A percentile compares a stretch with the other conserved stretches of the same genome.
Conservation (phyloP, 2,113 vertebrate genomes). For the Prietella phreatophila region DNA sequence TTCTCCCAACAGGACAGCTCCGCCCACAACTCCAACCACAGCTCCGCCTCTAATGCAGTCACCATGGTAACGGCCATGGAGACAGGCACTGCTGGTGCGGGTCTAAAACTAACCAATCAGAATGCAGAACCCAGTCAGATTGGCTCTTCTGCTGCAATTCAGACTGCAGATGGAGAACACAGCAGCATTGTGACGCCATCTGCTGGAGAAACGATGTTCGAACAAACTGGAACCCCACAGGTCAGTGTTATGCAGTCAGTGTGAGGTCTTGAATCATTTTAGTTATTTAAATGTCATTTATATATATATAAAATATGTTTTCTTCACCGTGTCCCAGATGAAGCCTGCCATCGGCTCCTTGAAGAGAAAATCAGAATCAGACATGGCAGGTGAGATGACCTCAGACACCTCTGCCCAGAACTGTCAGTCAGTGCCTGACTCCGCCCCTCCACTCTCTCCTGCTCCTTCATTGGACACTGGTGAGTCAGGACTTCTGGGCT, state of each 20-base stretch:
- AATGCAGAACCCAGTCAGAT: constrained; percentile 33
- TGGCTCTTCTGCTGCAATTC: constrained; percentile 24
- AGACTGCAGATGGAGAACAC: constrained; percentile 41
- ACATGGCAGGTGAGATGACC: constrained; percentile 61
- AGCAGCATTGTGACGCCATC: constrained; percentile 25
- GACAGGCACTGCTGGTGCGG: constrained; percentile 60
- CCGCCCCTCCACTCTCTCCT: constrained; percentile 70
- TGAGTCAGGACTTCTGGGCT: constrained; percentile 28
- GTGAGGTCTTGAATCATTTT: background rate
- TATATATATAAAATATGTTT: background rate
- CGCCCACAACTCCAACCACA: constrained; percentile 19
- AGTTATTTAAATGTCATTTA: background rate
- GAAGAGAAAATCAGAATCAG: constrained; percentile 76
- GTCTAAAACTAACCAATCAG: constrained; percentile 68
- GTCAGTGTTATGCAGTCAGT: constrained; percentile 36
- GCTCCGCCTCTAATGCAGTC: constrained; percentile 58
- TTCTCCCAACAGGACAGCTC: constrained; percentile 61
- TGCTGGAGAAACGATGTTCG: constrained; percentile 49
- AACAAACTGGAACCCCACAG: constrained; percentile 47
- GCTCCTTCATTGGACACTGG: constrained; percentile 69
- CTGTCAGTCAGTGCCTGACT: constrained; percentile 72
- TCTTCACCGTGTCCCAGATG: constrained; percentile 52
- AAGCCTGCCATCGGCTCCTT: constrained; percentile 68
- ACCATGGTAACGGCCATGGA: constrained; percentile 69
- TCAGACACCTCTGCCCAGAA: constrained; percentile 60